Percentiles rank a stretch among this genome's conserved stretches.
phyloP scores from a whole-genome alignment of 2,113 vertebrate species.

The Epinephelus lanceolatus region DNA sequence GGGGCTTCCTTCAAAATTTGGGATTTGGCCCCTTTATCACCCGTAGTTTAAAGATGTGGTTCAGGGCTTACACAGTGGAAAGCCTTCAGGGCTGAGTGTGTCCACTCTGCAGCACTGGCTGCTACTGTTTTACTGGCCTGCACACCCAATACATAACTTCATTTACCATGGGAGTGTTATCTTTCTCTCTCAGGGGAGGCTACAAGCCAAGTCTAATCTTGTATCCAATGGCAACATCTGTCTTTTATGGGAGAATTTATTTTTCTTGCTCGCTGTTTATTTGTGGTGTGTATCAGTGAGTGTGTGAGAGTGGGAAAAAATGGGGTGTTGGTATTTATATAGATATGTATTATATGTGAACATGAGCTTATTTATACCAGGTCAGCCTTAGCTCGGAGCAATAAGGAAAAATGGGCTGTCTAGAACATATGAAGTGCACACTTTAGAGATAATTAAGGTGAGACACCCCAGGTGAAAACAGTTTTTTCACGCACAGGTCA shows the following conservation, averaged over 20 bases:
- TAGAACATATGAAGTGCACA: neutral
- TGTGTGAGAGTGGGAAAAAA: conserved; percentile 42
- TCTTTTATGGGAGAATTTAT: conserved; percentile 72
- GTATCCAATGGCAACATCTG: conserved; percentile 69
- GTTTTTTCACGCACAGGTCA: too few relatives aligned
- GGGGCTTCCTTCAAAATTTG: conserved; percentile 37
- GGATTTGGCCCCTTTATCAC: conserved; percentile 43
- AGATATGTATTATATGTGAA: conserved; percentile 13
- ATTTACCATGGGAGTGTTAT: conserved; percentile 65
- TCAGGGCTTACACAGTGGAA: conserved; percentile 62
- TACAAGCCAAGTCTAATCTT: conserved; percentile 59
- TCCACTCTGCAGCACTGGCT: conserved; percentile 59
- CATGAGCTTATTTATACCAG: conserved; percentile 22
- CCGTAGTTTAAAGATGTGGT: conserved; percentile 42
- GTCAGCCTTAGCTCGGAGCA: neutral
- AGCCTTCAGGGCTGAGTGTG: conserved; percentile 54
- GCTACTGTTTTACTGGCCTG: conserved; percentile 60
- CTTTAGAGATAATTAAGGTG: neutral
- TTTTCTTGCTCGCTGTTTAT: conserved; percentile 67
- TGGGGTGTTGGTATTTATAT: conserved; percentile 41
- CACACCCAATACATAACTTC: conserved; percentile 55
- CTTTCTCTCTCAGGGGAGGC: conserved; percentile 63
- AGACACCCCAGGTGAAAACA: too few relatives aligned
- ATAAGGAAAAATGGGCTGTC: neutral
- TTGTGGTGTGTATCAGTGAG: conserved; percentile 30